phyloP scores from a whole-genome alignment of 2,113 vertebrate genomes.

The Etheostoma cragini region DNA sequence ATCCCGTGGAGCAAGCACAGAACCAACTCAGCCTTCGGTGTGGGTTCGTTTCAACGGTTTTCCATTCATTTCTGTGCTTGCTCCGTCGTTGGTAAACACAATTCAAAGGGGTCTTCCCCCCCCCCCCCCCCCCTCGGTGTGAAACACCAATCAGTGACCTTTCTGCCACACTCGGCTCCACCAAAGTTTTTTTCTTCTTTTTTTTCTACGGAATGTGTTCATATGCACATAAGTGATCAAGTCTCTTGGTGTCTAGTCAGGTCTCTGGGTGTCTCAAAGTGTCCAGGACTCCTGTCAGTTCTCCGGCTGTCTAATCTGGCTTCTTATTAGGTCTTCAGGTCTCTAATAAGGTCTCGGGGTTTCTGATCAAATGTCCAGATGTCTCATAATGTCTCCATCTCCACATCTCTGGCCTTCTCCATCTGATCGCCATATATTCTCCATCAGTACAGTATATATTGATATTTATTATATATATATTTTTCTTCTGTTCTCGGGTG shows the following conservation, averaged over 20 bases:
- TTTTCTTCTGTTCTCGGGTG: background rate
- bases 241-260: background rate
- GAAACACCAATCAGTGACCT: slow-evolving; percentile 24
- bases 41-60: background rate
- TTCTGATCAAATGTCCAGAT: background rate
- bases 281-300: background rate
- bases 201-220: background rate
- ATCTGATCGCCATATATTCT: background rate
- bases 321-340: background rate
- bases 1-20: background rate
- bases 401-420: background rate
- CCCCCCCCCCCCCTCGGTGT: slow-evolving; percentile 12
- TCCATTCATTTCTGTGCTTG: background rate
- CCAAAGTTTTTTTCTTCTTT: slow-evolving; percentile 34
- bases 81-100: background rate
- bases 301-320: background rate
- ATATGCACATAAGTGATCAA: background rate
- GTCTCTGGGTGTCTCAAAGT: background rate
- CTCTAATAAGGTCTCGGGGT: background rate
- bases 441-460: background rate
- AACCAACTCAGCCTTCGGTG: background rate
- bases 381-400: background rate
- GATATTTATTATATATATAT: background rate
- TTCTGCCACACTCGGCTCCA: slow-evolving; percentile 11
- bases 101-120: background rate